Evolutionary conservation across 2,113 vertebrate species (phyloP).

Genomic region (Rhineura floridana): DNA sequence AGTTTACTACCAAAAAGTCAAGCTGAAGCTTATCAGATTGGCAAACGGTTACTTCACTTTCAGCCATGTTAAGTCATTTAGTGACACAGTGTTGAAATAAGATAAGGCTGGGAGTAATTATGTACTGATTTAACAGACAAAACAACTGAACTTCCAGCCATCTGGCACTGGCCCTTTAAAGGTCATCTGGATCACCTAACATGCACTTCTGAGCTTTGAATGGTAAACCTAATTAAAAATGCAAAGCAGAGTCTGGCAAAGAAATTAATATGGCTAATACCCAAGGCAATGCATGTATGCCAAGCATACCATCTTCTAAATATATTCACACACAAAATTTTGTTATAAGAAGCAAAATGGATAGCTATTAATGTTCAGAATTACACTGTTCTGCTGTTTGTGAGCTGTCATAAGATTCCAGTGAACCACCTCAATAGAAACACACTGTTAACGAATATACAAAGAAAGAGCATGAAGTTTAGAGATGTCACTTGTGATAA

Average conservation of each 20-base stretch:
- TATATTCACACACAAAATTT: not conserved
- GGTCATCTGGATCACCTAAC: conserved; percentile 70
- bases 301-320: conserved; percentile 49
- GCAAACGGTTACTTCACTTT: conserved; percentile 64
- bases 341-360: conserved; percentile 3
- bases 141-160: conserved; percentile 63
- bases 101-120: conserved; percentile 74
- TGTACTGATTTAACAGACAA: conserved; percentile 73
- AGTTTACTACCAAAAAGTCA: conserved; percentile 63
- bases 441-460: not conserved
- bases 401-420: not conserved
- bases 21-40: conserved; percentile 68
- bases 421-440: not conserved
- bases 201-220: conserved; percentile 64
- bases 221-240: conserved; percentile 65
- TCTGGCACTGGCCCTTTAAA: conserved; percentile 71
- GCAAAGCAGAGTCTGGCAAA: conserved; percentile 50
- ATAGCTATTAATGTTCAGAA: not conserved
- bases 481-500: not conserved
- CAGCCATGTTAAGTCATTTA: conserved; percentile 68
- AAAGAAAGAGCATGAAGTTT: not conserved
- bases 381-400: rapidly evolving
- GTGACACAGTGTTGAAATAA: conserved; percentile 70
- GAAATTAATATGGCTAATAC: conserved; percentile 48
- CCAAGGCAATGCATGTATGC: conserved; percentile 43